Conservation (phyloP, 2,888 invertebrate genomes). For the Hydrotaea diabolus region DNA sequence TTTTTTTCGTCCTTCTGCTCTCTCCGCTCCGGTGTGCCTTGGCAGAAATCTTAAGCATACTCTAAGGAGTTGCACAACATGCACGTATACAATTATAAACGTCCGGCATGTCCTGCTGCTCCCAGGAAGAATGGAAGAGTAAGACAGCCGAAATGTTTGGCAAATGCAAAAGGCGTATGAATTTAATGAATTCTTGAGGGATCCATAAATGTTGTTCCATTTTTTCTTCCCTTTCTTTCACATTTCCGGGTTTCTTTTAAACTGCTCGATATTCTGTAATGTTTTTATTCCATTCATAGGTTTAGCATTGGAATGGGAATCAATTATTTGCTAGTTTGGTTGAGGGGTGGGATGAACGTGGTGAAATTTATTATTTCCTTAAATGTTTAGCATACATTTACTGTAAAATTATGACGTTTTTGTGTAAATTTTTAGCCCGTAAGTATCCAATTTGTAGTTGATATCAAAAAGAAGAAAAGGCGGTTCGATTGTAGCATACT, state of each 20-base stretch:
- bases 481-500: neutral
- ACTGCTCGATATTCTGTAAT: neutral
- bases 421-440: neutral
- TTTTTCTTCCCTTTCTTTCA: neutral
- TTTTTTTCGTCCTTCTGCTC: neutral
- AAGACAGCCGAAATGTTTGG: neutral
- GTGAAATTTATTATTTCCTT: neutral
- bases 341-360: neutral
- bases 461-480: neutral
- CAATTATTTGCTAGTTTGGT: neutral
- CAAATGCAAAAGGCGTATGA: slow-evolving; percentile 33
- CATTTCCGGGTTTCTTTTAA: neutral
- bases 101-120: neutral
- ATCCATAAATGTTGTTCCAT: slow-evolving; percentile 23
- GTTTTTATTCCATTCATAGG: neutral
- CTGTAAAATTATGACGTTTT: neutral
- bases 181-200: slow-evolving; percentile 41
- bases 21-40: neutral
- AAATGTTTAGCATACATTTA: slow-evolving; percentile 10
- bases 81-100: neutral
- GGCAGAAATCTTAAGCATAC: slow-evolving; percentile 21
- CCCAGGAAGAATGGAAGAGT: neutral
- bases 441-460: slow-evolving; percentile 1
- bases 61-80: slow-evolving; percentile 7
- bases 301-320: too few relatives aligned